Evolutionary conservation across 2,113 vertebrate species (phyloP).

Genomic region (Sceloporus tristichus): DNA sequence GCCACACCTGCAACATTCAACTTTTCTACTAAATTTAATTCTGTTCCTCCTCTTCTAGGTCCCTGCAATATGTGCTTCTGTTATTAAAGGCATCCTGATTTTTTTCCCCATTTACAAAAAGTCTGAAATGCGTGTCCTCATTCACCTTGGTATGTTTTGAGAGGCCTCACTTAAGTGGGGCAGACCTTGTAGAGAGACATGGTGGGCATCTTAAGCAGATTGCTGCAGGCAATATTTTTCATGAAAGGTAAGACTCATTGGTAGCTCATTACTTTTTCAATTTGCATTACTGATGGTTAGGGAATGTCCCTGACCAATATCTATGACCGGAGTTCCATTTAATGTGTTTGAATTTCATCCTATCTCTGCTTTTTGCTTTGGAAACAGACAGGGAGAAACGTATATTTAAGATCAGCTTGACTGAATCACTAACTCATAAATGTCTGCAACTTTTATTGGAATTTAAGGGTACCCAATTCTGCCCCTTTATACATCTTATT

Average conservation of each 20-base stretch:
- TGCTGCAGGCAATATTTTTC: neutral
- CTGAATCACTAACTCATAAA: conserved; percentile 42
- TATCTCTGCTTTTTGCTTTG: conserved; percentile 39
- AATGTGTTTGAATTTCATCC: conserved; percentile 54
- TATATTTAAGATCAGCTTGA: conserved; percentile 47
- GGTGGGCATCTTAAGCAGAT: neutral
- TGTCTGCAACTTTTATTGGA: conserved; percentile 53
- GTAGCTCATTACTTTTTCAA: conserved; percentile 36
- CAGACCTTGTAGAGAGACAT: neutral
- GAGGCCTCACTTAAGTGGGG: neutral
- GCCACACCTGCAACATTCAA: no score
- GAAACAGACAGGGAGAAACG: conserved; percentile 42
- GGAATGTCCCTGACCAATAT: conserved; percentile 22
- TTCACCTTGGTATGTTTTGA: neutral
- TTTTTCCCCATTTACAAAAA: neutral
- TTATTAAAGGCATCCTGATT: no score
- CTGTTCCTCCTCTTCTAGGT: neutral
- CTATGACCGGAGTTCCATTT: conserved; percentile 6
- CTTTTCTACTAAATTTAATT: no score
- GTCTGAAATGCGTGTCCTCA: neutral
- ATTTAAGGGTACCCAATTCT: conserved; percentile 22
- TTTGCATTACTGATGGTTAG: conserved; percentile 34
- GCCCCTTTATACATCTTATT: conserved; percentile 22
- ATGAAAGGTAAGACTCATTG: neutral
- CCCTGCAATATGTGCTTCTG: neutral